phyloP scores from a whole-genome alignment of 2,888 invertebrate species.

The Fragum sueziense region DNA sequence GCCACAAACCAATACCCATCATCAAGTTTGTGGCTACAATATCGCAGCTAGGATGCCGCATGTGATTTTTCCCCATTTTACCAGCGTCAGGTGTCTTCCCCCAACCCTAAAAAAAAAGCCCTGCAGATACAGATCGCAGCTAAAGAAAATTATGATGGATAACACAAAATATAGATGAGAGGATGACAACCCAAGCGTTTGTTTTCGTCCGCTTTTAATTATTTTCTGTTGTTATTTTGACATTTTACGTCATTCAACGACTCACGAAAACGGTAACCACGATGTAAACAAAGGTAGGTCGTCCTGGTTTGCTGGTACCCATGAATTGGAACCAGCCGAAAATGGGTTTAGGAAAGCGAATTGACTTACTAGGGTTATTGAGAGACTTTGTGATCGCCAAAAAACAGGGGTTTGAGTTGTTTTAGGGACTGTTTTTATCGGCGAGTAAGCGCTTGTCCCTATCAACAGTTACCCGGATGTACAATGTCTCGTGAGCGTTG shows the following conservation, averaged over 20 bases:
- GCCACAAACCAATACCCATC: too few relatives aligned
- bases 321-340: not conserved
- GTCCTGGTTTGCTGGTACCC: not conserved
- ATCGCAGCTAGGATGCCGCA: too few relatives aligned
- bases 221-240: too few relatives aligned
- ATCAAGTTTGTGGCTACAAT: too few relatives aligned
- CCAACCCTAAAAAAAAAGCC: too few relatives aligned
- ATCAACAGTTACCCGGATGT: constrained; percentile 72
- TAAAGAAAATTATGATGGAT: too few relatives aligned
- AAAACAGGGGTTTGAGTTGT: not conserved
- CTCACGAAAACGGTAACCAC: not conserved
- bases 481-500: constrained; percentile 60
- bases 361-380: not conserved
- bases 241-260: not conserved
- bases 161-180: too few relatives aligned
- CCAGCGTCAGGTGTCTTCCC: too few relatives aligned
- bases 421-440: constrained; percentile 10
- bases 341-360: not conserved
- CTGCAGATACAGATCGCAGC: too few relatives aligned
- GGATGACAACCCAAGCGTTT: too few relatives aligned
- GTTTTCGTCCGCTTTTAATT: too few relatives aligned
- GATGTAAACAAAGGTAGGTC: constrained; percentile 45
- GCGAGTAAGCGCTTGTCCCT: constrained; percentile 65
- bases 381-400: not conserved
- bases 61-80: too few relatives aligned